Evolutionary conservation across 2,113 vertebrate species (phyloP), one percentile per base, ranked within the genome.

Genomic region (Macrotis lagotis): DNA sequence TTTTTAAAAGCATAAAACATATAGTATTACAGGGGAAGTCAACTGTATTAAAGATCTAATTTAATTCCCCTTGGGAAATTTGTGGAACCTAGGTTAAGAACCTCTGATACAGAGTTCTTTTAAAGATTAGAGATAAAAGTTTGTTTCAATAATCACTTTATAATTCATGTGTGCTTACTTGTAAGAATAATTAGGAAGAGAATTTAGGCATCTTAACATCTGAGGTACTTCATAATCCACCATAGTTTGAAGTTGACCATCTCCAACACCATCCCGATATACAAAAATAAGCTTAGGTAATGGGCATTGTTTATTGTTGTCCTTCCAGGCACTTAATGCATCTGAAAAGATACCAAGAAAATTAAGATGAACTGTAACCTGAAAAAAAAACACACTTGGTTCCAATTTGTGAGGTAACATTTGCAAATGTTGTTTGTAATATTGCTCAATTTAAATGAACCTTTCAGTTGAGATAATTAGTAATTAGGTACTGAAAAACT

Each of bases 261-360:
- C 94, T 31, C 96, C 96, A 10, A 96, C 92, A 26, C 96, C 92
- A 25, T 97, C 95, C 48, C 52, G 44, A 91, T 92, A 97, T 2
- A 94, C 91, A 22, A 94, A 90, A 25, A 96, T 1, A 12, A 47
- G 44, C 37, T 83, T 83, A 26, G 1, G 10, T 8, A 92, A 95
- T 48, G 5, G 7, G 14, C 3, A 1, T 1, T 11, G 16, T 16
- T 93, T 16, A 0, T 53, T 53, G 24, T 83, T 44, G 1, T 31
- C 0, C 48, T 0, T 5, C 95, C 95, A 95, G 92, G 47, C 25
- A 0, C 48, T 19, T 66, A 95, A n/a, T 66, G 95, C 90, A 25
- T 5, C 95, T 97, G 91, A 26, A 95, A 50, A 12, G 50, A 96
- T 94, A 50, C 16, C 37, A 53, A 89, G 91, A 88, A 90, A 10